Evolutionary conservation across 2,797 vertebrate species (phyloP), one percentile per base, ranked within the genome.

Genomic region (Acanthurus lineatus): DNA sequence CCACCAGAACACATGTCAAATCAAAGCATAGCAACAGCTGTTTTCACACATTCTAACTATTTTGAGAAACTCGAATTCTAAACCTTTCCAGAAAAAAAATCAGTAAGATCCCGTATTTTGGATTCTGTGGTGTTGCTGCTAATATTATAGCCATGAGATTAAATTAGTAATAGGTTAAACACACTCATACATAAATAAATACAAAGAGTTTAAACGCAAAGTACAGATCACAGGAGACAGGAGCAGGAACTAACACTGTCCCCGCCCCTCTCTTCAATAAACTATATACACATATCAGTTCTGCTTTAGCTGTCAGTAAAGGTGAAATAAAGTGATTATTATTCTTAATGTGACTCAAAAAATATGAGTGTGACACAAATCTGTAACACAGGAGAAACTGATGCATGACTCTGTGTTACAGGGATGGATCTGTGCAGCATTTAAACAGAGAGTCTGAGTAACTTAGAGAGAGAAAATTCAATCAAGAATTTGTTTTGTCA

Each of bases 161-260:
- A 35, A 12, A 42, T 32, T 16, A 40, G 5, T 12, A 20, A 32
- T 68, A n/a, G 1, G 9, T 10, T 51, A 54, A 1, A 15, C 15
- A 71, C 19, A 35, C 32, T 35, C 32, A 35, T 35, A 45, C 1
- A 64, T 2, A 12, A 10, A 32, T 12, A 47, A 19, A 44, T 17
- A 22, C 6, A 66, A 32, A 49, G 10, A 40, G 0, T 52, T 10
- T n/a, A 15, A 58, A 22, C 17, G 35, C 0, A 22, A n/a, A 20
- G n/a, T 9, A 10, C 56, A 64, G 17, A 25, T 73, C 42, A 52
- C 17, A 6, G 25, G 52, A 1, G 16, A 17, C 1, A 20, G 22
- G 32, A 52, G 49, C 51, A 61, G 48, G 76, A 28, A 52, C 40
- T 38, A 19, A 5, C 11, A 60, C 8, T 66, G 78, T 44, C 72